phyloP scores from a whole-genome alignment of 2,113 vertebrate genomes.

The Conger conger region DNA sequence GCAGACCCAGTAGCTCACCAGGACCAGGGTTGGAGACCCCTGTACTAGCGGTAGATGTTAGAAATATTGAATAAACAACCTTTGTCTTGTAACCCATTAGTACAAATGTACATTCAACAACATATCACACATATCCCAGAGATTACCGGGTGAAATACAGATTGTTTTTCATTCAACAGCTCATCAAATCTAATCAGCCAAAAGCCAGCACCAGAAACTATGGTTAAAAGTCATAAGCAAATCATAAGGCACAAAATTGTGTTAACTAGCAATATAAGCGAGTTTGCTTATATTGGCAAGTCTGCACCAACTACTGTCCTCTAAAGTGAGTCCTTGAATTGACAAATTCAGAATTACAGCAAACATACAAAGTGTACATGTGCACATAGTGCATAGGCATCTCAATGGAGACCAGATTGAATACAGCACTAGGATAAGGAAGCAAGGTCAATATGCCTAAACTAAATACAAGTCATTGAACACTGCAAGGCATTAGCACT shows the following conservation, averaged over 20 bases:
- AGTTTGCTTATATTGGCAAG: too few species aligned
- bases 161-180: not conserved
- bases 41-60: not conserved
- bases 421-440: not conserved
- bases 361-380: not conserved
- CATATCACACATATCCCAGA: not conserved
- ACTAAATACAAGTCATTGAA: not conserved
- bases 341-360: not conserved
- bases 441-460: not conserved
- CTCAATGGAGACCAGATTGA: not conserved
- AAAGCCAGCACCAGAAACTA: not conserved
- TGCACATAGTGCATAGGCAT: not conserved
- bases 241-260: too few species aligned
- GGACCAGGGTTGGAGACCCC: too few species aligned
- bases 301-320: too few species aligned
- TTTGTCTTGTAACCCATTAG: not conserved
- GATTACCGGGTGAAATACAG: not conserved
- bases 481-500: not conserved
- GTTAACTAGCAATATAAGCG: not conserved
- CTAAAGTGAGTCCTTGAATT: not conserved
- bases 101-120: not conserved
- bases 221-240: not conserved
- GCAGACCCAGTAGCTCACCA: too few species aligned
- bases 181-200: not conserved
- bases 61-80: not conserved